Conservation (phyloP, 2,797 vertebrate genomes). For the Fistularia commersonii region DNA sequence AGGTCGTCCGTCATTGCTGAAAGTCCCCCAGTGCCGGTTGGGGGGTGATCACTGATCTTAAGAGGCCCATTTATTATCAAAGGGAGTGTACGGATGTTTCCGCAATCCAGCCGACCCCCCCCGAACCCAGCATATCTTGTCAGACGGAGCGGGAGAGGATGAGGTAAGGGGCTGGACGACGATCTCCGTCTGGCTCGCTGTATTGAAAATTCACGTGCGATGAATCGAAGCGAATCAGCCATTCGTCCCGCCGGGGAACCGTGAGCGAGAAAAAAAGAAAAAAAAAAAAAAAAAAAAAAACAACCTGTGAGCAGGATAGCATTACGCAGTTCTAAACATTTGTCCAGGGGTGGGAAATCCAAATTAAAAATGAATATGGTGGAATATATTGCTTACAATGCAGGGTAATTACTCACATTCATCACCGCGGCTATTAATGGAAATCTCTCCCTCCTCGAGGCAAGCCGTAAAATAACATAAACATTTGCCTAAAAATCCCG, state of each 20-base stretch:
- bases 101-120: constrained; percentile 1
- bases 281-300: too few species aligned
- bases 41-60: constrained; percentile 28
- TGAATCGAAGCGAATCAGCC: not conserved
- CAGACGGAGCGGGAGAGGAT: too few species aligned
- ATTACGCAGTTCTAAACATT: constrained; percentile 1
- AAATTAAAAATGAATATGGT: constrained; percentile 38
- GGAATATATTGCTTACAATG: constrained; percentile 53
- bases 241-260: not conserved
- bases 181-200: too few species aligned
- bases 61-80: constrained; percentile 30
- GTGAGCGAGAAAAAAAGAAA: constrained; percentile 1
- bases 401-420: constrained; percentile 63
- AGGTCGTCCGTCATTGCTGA: constrained; percentile 46
- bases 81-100: constrained; percentile 9
- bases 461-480: constrained; percentile 67
- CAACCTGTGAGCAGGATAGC: too few species aligned
- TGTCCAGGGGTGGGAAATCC: constrained; percentile 27
- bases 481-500: constrained; percentile 63
- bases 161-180: too few species aligned
- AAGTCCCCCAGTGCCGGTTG: constrained; percentile 31
- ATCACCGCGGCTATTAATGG: constrained; percentile 61
- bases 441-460: constrained; percentile 59
- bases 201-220: too few species aligned
- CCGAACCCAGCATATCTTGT: too few species aligned